Evolutionary conservation across 1,140 invertebrate genomes (phyloP).

Genomic region (Drosophila pandora): DNA sequence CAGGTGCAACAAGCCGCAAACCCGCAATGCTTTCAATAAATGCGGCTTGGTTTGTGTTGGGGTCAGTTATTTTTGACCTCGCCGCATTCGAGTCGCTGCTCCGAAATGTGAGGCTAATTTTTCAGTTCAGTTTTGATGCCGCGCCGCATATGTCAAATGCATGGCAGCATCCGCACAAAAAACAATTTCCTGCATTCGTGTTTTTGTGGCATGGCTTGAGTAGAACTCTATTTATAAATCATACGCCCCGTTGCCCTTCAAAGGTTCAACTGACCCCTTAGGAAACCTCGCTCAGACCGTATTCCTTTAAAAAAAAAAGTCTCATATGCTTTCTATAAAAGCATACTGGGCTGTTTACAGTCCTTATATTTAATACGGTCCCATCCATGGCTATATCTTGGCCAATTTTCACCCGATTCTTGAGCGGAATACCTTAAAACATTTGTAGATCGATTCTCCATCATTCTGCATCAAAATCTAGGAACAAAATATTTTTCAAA

Average conservation of each 20-base stretch:
- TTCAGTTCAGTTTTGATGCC: conserved; percentile 54
- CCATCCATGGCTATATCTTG: too few species aligned
- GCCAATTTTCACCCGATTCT: too few species aligned
- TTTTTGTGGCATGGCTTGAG: conserved; percentile 10
- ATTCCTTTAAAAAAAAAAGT: neutral
- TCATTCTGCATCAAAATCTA: too few species aligned
- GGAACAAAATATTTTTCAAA: too few species aligned
- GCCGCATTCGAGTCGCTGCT: conserved; percentile 54
- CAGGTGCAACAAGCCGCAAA: conserved; percentile 47
- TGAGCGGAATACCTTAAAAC: too few species aligned
- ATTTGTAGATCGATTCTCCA: too few species aligned
- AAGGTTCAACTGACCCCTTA: conserved; percentile 37
- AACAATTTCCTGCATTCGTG: conserved; percentile 22
- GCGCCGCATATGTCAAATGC: conserved; percentile 53
- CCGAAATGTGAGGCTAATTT: conserved; percentile 56
- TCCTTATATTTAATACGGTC: too few species aligned
- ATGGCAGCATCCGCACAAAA: conserved; percentile 37
- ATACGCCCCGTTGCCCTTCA: conserved; percentile 51
- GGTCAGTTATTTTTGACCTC: conserved; percentile 34
- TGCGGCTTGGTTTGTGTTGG: conserved; percentile 44
- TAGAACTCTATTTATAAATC: conserved; percentile 48
- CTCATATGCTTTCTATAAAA: too few species aligned
- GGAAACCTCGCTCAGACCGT: conserved; percentile 10
- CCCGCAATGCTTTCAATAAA: conserved; percentile 72
- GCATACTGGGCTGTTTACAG: too few species aligned